Base-by-base conservation (phyloP, 2,113 vertebrate species). In the Euleptes europaea region DNA sequence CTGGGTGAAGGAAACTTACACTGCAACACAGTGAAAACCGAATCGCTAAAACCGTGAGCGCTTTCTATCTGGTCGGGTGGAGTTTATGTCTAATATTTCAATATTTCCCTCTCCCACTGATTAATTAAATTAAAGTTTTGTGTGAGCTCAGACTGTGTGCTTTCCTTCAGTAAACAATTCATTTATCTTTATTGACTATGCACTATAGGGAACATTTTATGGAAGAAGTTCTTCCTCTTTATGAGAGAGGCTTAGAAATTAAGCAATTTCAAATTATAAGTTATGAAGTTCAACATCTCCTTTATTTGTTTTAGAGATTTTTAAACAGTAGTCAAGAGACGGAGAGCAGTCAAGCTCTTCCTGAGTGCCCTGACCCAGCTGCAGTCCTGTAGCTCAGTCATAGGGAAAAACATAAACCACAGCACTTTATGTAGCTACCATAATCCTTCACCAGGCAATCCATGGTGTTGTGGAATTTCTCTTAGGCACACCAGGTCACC, bases 121-220 rank as follows among this genome's bases (percentile, higher is more conserved):
- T 80, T 67, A 92, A 94, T 90, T 91, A 90, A 93, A 92, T 89
- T 90, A 72, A 86, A 73, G 1, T 73, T n/a, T n/a, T 78, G 54
- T 90, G 26, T 82, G 85, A 92, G 10, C n/a, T 85, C 72, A 88
- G 57, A 65, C 54, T 91, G 21, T 86, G 33, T 73, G 65, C 57
- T 82, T 90, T 93, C 88, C 42, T 88, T 91, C 38, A 84, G 49
- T 86, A 92, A 94, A 93, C 33, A 83, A 90, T 87, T 79, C 0
- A 88, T 92, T 95, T 93, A 51, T 90, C 88, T 94, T 88, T 86
- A 88, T 86, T 93, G 83, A 47, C 12, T 86, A 51, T 76, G 60
- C 31, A 78, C n/a, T 82, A 65, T 33, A 21, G 47, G 83, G 40
- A 85, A 83, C 3, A 83, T 84, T 91, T 91, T 84, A 72, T 57